Evolutionary conservation across 2,113 vertebrate genomes (phyloP), one percentile per base, ranked within the genome.

Genomic region (Oceanodroma tethys): DNA sequence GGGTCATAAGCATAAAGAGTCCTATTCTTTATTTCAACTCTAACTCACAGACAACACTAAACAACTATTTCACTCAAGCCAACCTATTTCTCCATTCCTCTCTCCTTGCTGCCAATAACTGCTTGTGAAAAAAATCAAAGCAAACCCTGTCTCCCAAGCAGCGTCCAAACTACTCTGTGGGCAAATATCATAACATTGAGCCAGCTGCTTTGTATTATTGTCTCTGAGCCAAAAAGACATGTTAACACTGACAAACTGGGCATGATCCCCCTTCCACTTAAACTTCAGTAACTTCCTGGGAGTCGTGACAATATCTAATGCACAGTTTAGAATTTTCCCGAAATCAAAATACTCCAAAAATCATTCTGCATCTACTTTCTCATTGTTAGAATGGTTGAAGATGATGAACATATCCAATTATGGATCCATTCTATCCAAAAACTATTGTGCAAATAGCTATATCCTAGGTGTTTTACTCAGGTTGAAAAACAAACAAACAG

Each of bases 341-440:
- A 81, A 94, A 72, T 68, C n/a, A 86, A 95, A 88, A 86, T 14
- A 56, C 16, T 81, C 90, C 48, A 23, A 52, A 53, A 60, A 36
- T 18, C 30, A 34, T 32, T 52, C 29, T 47, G 9, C 29, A 90
- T 65, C 60, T 65, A 8, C 16, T 87, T 47, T 81, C 73, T 43
- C 42, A 59, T 19, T 15, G 58, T 30, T 68, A 52, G 80, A 97
- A 29, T 6, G 15, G 71, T 10, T 30, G 76, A 59, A 66, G 43
- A 42, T 53, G 32, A 72, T 27, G 7, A 90, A 94, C 16, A 10
- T 29, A 62, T 18, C 40, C 16, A 66, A 6, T 81, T 58, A 78
- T 1, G 9, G 55, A 29, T 13, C 17, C 22, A 12, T 13, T 40
- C 25, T 11, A 80, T 50, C 68, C 68, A 79, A 92, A 94, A 70